Percentiles rank a stretch among this genome's conserved stretches.
Conservation (phyloP, 2,113 vertebrate genomes). For the Proterorhinus semilunaris region DNA sequence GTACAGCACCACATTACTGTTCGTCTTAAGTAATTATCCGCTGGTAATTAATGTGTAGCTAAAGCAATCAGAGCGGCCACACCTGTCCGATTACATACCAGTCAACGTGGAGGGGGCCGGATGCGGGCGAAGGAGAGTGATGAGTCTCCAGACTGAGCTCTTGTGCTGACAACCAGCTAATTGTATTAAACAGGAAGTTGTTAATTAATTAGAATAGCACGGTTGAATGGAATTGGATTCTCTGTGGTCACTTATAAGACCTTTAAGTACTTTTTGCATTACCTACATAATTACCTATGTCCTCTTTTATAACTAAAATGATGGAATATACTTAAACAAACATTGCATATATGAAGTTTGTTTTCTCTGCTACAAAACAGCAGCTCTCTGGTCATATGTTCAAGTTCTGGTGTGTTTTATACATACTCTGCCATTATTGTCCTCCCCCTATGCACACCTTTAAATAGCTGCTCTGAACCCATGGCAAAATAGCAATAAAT, state of each 20-base stretch:
- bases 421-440: conserved; percentile 20
- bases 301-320: too few relatives aligned
- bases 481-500: conserved; percentile 37
- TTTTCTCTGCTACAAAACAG: too few relatives aligned
- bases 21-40: conserved; percentile 64
- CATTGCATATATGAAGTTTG: too few relatives aligned
- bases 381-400: too few relatives aligned
- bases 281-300: too few relatives aligned
- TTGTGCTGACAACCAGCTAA: conserved; percentile 69
- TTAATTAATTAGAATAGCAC: conserved; percentile 65
- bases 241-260: conserved; percentile 6
- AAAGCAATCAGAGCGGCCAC: conserved; percentile 69
- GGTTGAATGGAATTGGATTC: conserved; percentile 47
- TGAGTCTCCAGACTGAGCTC: conserved; percentile 59
- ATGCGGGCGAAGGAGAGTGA: conserved; percentile 61
- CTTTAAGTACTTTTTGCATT: too few relatives aligned
- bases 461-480: conserved; percentile 49
- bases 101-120: conserved; percentile 55
- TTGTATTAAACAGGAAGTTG: conserved; percentile 67
- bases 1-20: conserved; percentile 28
- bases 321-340: too few relatives aligned
- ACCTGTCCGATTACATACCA: conserved; percentile 74
- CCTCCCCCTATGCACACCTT: conserved; percentile 23
- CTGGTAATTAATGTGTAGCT: conserved; percentile 64
- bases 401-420: not conserved